Conservation (phyloP, 1,140 invertebrate species). For the Xylocopa sonorina region DNA sequence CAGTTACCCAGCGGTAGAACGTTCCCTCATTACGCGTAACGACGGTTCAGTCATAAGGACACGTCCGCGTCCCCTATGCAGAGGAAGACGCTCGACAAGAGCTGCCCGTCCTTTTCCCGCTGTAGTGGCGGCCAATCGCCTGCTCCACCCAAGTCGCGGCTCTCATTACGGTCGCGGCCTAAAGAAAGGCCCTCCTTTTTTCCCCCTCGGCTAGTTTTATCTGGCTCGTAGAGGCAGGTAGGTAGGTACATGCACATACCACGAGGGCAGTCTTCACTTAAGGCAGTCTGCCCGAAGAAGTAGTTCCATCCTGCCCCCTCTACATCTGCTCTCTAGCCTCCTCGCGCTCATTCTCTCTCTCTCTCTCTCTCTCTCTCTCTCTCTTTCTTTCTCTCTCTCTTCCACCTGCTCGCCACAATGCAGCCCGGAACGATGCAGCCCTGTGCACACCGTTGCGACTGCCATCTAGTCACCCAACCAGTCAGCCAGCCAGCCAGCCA, state of each 20-base stretch:
- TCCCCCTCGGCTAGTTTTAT: constrained; percentile 58
- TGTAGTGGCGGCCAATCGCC: constrained; percentile 41
- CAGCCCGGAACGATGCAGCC: constrained; percentile 54
- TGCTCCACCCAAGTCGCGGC: constrained; percentile 38
- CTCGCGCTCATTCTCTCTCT: constrained; percentile 16
- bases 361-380: not conserved
- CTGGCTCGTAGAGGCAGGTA: constrained; percentile 32
- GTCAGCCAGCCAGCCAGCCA: constrained; percentile 48
- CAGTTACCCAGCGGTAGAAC: constrained; percentile 12
- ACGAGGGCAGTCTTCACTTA: constrained; percentile 61
- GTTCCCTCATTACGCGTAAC: constrained; percentile 54
- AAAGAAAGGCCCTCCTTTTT: constrained; percentile 61
- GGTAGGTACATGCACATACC: constrained; percentile 33
- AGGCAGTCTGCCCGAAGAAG: constrained; percentile 66
- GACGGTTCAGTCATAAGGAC: constrained; percentile 47
- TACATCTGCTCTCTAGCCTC: too few species aligned
- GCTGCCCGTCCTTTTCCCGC: constrained; percentile 24
- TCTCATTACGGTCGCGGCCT: constrained; percentile 59
- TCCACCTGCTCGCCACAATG: constrained; percentile 34
- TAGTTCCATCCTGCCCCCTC: constrained; percentile 44
- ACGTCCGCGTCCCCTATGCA: constrained; percentile 27
- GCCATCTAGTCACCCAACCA: constrained; percentile 67
- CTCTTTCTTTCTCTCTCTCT: constrained; percentile 14
- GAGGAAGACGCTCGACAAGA: constrained; percentile 40
- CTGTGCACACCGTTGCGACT: constrained; percentile 59